A percentile compares a stretch with the other conserved stretches of the same genome.
These are phyloP conservation scores for Leptonema lineaticorne DNA, from an alignment of 1,140 invertebrate species.

Conservation along the genomic window DNA sequence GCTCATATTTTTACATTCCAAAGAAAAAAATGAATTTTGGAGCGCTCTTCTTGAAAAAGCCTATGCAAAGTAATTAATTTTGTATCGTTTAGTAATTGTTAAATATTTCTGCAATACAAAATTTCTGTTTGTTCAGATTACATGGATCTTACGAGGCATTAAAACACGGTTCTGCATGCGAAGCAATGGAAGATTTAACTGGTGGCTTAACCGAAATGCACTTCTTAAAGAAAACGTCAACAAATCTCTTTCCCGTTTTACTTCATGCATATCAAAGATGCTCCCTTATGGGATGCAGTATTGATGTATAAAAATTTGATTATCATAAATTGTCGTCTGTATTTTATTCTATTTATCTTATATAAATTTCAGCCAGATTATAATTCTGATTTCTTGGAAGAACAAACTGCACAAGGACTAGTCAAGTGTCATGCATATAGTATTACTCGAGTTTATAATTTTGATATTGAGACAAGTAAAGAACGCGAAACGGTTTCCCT, in stretches of 20 bases:
- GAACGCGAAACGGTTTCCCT: slow-evolving; percentile 81
- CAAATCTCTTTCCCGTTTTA: slow-evolving; percentile 89
- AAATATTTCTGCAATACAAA: background rate
- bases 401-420: slow-evolving; percentile 84
- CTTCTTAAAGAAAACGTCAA: slow-evolving; percentile 79
- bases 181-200: slow-evolving; percentile 99
- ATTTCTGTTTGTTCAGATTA: slow-evolving; percentile 56
- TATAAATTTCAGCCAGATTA: slow-evolving; percentile 59
- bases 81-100: too few relatives aligned
- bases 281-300: slow-evolving; percentile 96
- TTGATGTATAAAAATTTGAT: too few relatives aligned
- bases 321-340: slow-evolving; percentile 24
- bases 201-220: slow-evolving; percentile 96
- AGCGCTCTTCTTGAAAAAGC: slow-evolving; percentile 97
- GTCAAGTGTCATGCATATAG: slow-evolving; percentile 96
- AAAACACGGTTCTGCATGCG: slow-evolving; percentile 95
- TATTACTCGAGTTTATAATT: slow-evolving; percentile 87
- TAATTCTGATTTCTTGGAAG: slow-evolving; percentile 84
- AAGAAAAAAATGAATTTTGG: slow-evolving; percentile 94
- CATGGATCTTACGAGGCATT: slow-evolving; percentile 97
- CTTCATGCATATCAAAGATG: slow-evolving; percentile 89
- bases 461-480: slow-evolving; percentile 85
- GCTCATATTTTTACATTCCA: slow-evolving; percentile 91
- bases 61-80: slow-evolving; percentile 96
- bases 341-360: slow-evolving; percentile 18